Evolutionary conservation across 2,113 vertebrate species (phyloP).

Genomic region (Thunnus maccoyii): DNA sequence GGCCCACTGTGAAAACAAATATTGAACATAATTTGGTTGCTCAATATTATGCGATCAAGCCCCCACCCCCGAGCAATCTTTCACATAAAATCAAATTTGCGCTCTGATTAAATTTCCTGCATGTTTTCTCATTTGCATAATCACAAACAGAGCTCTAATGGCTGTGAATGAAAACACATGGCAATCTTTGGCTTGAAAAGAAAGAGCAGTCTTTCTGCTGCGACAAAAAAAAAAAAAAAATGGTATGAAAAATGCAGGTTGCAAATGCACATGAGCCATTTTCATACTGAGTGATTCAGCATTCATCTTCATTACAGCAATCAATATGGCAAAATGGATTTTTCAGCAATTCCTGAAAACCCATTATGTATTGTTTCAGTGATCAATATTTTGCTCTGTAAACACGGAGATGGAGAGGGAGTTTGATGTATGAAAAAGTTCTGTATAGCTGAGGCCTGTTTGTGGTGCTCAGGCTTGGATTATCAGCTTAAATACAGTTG

Average conservation of each 20-base stretch:
- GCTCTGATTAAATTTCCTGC: constrained; percentile 83
- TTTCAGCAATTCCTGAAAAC: constrained; percentile 73
- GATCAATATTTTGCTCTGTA: constrained; percentile 65
- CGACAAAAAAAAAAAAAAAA: not conserved
- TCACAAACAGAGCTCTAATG: constrained; percentile 81
- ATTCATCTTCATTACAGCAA: constrained; percentile 80
- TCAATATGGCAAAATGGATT: constrained; percentile 76
- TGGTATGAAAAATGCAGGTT: constrained; percentile 16
- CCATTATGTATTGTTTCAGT: constrained; percentile 71
- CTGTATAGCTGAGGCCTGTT: constrained; percentile 24
- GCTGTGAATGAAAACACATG: constrained; percentile 79
- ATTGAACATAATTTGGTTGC: constrained; percentile 71
- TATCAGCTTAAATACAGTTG: constrained; percentile 52
- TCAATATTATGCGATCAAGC: constrained; percentile 64
- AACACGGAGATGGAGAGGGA: constrained; percentile 50
- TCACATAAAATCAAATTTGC: constrained; percentile 82
- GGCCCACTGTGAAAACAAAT: constrained; percentile 68
- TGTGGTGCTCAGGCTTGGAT: constrained; percentile 41
- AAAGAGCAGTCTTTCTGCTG: not conserved
- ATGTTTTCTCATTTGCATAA: constrained; percentile 83
- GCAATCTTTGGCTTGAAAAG: constrained; percentile 51
- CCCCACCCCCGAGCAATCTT: constrained; percentile 71
- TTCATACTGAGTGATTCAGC: constrained; percentile 70
- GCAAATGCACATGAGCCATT: constrained; percentile 50
- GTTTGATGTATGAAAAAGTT: constrained; percentile 28